Conservation (phyloP, 2,113 vertebrate species). For the Cygnus atratus region DNA sequence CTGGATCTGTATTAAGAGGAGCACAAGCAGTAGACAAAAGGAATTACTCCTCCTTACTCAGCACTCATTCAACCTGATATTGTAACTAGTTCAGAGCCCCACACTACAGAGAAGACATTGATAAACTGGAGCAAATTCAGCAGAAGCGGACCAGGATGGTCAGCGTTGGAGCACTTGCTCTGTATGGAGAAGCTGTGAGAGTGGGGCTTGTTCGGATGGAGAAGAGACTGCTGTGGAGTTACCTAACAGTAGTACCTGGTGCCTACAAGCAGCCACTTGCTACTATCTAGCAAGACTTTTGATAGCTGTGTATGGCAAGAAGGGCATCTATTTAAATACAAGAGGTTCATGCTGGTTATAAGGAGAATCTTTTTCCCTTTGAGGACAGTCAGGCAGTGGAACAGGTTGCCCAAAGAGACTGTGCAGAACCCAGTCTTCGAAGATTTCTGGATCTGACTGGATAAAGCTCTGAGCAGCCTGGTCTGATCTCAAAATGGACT, state of each 20-base stretch:
- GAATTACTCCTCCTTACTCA: not conserved
- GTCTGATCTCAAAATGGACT: not conserved
- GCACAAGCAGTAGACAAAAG: not conserved
- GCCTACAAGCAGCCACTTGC: not conserved
- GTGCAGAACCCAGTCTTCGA: not conserved
- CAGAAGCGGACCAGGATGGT: not conserved
- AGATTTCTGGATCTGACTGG: not conserved
- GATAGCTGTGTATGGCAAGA: not conserved
- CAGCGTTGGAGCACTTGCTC: not conserved
- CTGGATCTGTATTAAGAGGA: not conserved
- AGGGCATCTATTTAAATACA: not conserved
- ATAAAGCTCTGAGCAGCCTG: not conserved
- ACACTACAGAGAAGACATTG: not conserved
- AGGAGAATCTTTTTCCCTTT: not conserved
- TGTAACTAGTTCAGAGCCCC: not conserved
- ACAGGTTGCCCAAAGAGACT: not conserved
- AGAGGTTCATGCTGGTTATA: not conserved
- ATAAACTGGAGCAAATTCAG: not conserved
- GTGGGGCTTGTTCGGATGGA: fast-evolving
- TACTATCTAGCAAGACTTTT: not conserved
- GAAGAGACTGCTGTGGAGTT: fast-evolving
- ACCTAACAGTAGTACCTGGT: not conserved
- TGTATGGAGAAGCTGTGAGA: not conserved
- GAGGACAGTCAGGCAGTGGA: not conserved
- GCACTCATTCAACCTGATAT: not conserved